Evolutionary conservation across 2,888 invertebrate genomes (phyloP), one percentile per base, ranked within the genome.

Genomic region (Parascotia fuliginaria): DNA sequence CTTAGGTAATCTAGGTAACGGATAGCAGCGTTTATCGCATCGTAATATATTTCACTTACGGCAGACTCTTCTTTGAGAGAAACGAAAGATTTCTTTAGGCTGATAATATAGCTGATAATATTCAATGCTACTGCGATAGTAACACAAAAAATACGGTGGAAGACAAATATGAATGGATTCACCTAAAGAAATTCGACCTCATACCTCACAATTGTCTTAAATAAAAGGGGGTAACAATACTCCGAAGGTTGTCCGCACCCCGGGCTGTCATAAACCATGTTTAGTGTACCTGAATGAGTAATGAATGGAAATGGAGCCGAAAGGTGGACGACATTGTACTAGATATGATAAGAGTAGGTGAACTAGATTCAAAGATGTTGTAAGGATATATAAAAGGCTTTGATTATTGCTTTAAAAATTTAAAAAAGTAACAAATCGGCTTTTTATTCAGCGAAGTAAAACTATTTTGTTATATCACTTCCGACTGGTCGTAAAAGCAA

Each of bases 221-320:
- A 39, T 42, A 49, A 59, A 29, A 22, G 3, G 2, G 0, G 0
- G 55, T 54, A 52, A 56, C 31, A 49, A 19, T 42, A 65, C 33
- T 22, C 56, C 27, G n/a, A 13, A 22, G 29, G 36, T 29, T 38
- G 36, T 34, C 32, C 9, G 33, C 22, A 29, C 22, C 27, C 9
- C 13, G 22, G 34, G 19, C 42, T 28, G 37, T 45, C 56, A 41
- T 42, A 53, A 53, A 56, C 40, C 41, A 9, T 16, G 12, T n/a
- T 41, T 38, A 37, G 9, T 48, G 13, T 40, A 12, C 16, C 16
- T 12, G 37, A 15, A 37, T 62, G 58, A 62, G 15, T 9, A 44
- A 57, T 51, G 7, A 42, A 34, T 40, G 49, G 52, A 49, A 60
- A 55, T 42, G 9, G 34, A 34, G 9, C n/a, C 33, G 11, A 12